Conservation (phyloP, 2,888 invertebrate species). For the Disparrhopalites patrizii region DNA sequence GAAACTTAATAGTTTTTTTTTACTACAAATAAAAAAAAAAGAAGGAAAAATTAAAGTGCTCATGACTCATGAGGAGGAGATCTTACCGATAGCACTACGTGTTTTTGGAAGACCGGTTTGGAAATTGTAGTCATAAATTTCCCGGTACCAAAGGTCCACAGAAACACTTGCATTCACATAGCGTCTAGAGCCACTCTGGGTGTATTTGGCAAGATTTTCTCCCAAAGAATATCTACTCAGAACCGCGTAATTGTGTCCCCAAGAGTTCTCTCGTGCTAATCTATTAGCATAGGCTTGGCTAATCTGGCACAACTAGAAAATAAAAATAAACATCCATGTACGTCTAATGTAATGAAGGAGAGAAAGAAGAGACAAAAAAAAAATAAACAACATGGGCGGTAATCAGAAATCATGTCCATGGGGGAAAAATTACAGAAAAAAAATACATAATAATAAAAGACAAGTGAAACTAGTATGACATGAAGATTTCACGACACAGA, state of each 20-base stretch:
- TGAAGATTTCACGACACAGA: no score
- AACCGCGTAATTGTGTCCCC: conserved; percentile 33
- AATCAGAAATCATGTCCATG: no score
- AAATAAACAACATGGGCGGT: no score
- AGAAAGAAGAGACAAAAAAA: no score
- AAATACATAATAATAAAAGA: no score
- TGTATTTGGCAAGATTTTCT: conserved; percentile 37
- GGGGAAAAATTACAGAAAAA: no score
- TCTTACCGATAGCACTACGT: conserved; percentile 28
- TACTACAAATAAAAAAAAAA: background rate
- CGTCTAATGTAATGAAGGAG: background rate
- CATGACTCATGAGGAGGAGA: background rate
- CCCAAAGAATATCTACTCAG: conserved; percentile 25
- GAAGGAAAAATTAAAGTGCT: background rate
- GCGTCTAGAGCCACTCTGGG: background rate
- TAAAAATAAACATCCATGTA: background rate
- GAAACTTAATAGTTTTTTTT: no score
- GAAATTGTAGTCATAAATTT: conserved; percentile 43
- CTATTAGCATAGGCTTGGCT: conserved; percentile 38
- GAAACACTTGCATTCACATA: conserved; percentile 19
- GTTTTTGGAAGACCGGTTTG: conserved; percentile 18
- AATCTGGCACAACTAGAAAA: conserved; percentile 35
- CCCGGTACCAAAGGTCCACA: conserved; percentile 39
- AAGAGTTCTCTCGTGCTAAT: conserved; percentile 9
- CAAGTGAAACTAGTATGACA: no score